Evolutionary conservation across 2,113 vertebrate species (phyloP).

Genomic region (Orthonyx spaldingii): DNA sequence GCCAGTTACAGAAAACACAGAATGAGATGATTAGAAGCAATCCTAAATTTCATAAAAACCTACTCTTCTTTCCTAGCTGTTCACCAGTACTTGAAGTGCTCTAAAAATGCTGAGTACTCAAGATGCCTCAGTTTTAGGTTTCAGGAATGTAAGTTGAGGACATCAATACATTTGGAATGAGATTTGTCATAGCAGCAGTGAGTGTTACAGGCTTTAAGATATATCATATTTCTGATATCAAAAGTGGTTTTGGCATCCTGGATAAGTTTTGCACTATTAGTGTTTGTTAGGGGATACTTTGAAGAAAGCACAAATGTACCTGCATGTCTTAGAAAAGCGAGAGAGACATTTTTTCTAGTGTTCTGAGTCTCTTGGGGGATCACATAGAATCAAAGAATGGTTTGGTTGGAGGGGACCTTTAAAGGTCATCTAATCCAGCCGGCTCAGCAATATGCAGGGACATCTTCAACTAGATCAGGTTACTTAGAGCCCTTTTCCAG

Average conservation of each 20-base stretch:
- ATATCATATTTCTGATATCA: neutral
- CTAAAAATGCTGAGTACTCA: conserved; percentile 2
- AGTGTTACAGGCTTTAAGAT: neutral
- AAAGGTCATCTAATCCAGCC: neutral
- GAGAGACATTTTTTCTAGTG: neutral
- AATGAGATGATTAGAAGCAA: neutral
- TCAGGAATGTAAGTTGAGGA: neutral
- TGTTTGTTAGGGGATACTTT: neutral
- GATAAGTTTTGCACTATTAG: neutral
- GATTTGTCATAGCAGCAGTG: neutral
- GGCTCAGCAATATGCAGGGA: neutral
- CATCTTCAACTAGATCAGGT: neutral
- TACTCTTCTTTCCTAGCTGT: neutral
- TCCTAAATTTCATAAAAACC: conserved; percentile 3
- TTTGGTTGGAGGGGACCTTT: neutral
- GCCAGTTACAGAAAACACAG: neutral
- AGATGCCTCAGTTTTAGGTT: neutral
- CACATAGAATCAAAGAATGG: neutral
- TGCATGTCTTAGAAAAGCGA: neutral
- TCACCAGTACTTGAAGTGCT: conserved; percentile 2
- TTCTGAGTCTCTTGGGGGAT: neutral
- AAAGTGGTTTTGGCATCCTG: neutral
- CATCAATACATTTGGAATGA: neutral
- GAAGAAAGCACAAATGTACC: neutral
- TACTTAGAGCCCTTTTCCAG: neutral